A percentile compares a stretch with the other conserved stretches of the same genome.
Conservation (phyloP, 2,797 vertebrate species). For the Sebastes matsubarae region DNA sequence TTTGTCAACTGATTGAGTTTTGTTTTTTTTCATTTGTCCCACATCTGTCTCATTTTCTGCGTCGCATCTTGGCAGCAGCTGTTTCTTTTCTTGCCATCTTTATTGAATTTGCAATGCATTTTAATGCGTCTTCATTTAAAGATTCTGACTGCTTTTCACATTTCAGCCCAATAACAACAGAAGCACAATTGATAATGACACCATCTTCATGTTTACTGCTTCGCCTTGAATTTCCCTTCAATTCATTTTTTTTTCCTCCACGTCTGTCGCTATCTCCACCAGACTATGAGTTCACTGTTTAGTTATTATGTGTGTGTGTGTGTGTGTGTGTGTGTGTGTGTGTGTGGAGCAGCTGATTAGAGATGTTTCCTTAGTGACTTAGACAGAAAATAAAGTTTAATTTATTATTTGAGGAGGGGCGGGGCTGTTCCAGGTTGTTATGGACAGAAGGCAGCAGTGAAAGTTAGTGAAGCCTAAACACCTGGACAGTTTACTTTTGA, state of each 20-base stretch:
- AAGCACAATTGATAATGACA: slow-evolving; percentile 3
- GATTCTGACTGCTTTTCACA: background rate
- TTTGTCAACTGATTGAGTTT: background rate
- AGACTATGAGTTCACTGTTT: slow-evolving; percentile 25
- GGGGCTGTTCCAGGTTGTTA: slow-evolving; percentile 4
- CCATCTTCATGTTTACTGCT: background rate
- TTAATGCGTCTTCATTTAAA: slow-evolving; percentile 2
- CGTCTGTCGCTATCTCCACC: background rate
- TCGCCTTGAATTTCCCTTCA: slow-evolving; percentile 9
- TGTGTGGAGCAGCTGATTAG: background rate
- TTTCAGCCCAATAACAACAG: slow-evolving; percentile 15
- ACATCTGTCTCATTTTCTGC: background rate
- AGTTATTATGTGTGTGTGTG: slow-evolving; percentile 4
- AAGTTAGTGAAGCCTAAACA: slow-evolving; percentile 36
- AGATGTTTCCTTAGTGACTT: background rate
- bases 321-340: background rate
- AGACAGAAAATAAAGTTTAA: background rate
- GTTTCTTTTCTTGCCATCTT: background rate
- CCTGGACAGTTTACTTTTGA: slow-evolving; percentile 40
- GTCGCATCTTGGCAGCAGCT: background rate
- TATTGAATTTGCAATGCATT: background rate
- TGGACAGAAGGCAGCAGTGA: slow-evolving; percentile 15
- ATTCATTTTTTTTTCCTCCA: slow-evolving; percentile 9
- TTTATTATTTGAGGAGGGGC: slow-evolving; percentile 1
- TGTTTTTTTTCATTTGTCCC: background rate